Base-by-base conservation (phyloP, 2,888 invertebrate genomes). In the Neoaliturus tenellus region DNA sequence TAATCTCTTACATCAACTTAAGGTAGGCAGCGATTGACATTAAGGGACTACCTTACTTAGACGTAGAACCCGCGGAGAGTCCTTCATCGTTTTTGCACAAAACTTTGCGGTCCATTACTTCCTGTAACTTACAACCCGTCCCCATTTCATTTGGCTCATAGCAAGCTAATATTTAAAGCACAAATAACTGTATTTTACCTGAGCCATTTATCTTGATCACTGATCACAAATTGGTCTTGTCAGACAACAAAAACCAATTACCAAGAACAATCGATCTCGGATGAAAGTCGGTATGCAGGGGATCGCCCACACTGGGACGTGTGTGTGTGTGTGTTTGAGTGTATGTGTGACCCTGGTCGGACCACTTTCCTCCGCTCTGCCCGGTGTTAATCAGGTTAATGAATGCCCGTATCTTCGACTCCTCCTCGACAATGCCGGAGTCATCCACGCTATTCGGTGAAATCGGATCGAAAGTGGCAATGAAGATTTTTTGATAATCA, bases 301-400 rank as follows among this genome's bases (percentile, higher is more conserved):
- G 62, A 14, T 5, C 55, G 55, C 55, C 44, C 17, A 44, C 51
- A 23, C 23, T 4, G 48, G 8, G 8, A 14, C 48, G 31, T 28
- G 62, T 25, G 28, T 62, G 31, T 31, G 31, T 23, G 55, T 55
- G 55, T 62, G 31, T 31, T 12, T 20, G 20, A 10, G 55, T 55
- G 55, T 23, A 23, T 25, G 31, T 2, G 12, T 25, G 31, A 2
- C 28, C 28, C 10, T 28, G 62, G 3, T 31, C 3, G 17, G 12
- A 12, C 31, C 4, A 28, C 14, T 31, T 62, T 51, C 4, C n/a
- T 10, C 4, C 31, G 28, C 62, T 28, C 62, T 28, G 62, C 6
- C 62, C 62, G 28, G 62, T 31, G 62, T 28, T 62, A 62, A 62
- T 62, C 62, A 62, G 62, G 62, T 62, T 62, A 62, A 62, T 62